These are phyloP conservation scores for Ooceraea biroi DNA, from an alignment of 1,140 invertebrate genomes.

Conservation along the genomic window DNA sequence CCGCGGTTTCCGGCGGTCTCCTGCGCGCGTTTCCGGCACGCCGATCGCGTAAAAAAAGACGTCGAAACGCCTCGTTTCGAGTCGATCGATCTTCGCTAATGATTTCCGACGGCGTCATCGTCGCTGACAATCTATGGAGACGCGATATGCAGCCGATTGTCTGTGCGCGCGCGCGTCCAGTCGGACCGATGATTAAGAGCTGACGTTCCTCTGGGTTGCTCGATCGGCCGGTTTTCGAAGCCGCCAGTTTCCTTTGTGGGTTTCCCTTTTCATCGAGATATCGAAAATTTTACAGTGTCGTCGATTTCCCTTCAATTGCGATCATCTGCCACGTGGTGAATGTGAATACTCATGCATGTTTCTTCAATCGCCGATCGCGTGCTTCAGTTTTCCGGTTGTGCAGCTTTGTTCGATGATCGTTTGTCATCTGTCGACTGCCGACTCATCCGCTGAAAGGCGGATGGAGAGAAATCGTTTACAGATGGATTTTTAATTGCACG, in stretches of 20 bases:
- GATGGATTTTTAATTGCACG: neutral
- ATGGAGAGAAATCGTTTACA: neutral
- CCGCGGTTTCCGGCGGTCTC: neutral
- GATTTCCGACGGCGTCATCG: neutral
- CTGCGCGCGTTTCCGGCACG: neutral
- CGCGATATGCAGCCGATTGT: conserved; percentile 1
- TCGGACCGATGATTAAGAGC: neutral
- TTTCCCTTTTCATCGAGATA: neutral
- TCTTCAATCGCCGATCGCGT: neutral
- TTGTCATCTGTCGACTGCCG: neutral
- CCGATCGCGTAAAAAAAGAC: neutral
- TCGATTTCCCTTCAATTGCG: conserved; percentile 41
- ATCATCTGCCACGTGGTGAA: neutral
- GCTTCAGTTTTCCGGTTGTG: neutral
- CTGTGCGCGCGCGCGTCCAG: neutral
- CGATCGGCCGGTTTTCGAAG: neutral
- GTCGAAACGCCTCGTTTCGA: neutral
- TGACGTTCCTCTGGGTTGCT: neutral
- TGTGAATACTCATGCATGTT: neutral
- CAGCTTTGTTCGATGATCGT: neutral
- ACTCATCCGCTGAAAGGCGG: neutral
- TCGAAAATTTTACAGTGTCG: neutral
- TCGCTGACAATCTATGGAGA: neutral
- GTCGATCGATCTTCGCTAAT: neutral
- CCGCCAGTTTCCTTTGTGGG: neutral